Evolutionary conservation across 37 sponge, comb jelly and placozoan genomes (phyloP), one percentile per base, ranked within the genome.

Genomic region (Sycon ciliatum): DNA sequence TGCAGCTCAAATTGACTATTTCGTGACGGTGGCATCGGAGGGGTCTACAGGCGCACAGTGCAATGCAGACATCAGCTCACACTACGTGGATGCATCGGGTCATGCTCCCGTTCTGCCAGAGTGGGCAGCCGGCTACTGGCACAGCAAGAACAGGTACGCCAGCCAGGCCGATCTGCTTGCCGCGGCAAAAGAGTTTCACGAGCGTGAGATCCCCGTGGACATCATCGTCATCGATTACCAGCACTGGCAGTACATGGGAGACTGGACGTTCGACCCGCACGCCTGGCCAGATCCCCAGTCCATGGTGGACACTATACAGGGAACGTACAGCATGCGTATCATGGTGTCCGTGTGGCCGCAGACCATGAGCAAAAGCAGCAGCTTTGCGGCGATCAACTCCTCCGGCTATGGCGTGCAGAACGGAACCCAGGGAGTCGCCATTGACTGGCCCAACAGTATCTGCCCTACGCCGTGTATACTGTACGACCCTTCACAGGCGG

Each of bases 311-410:
- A n/a, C n/a, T n/a, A n/a, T n/a, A n/a, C 63, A 28, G 9, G 63
- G 16, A 28, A 11, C 16, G 11, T 60, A 60, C 26, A 24, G 16
- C 32, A 22, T 60, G 7, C n/a, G n/a, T n/a, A n/a, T n/a, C n/a
- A 60, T 60, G 63, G 63, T 60, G 31, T 60, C 63, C 27, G 63
- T 28, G 63, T 60, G 63, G 63, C 63, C 63, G 7, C 16, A 22
- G 9, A 23, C 63, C 7, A 24, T 24, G 16, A 60, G 16, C 63
- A 24, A 24, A 22, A 60, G 63, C 63, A 22, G 22, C 9, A 60
- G 63, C 26, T 60, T 60, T 60, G 63, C 7, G 9, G 16, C 27
- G 11, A 60, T 60, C 9, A 22, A 9, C 31, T 60, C 63, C 9
- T 9, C 7, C 9, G 32, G 16, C 63, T 60, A 60, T 28, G 63